A percentile compares a stretch with the other conserved stretches of the same genome.
Conservation (phyloP, 1,140 invertebrate genomes). For the Drosophila sproati region DNA sequence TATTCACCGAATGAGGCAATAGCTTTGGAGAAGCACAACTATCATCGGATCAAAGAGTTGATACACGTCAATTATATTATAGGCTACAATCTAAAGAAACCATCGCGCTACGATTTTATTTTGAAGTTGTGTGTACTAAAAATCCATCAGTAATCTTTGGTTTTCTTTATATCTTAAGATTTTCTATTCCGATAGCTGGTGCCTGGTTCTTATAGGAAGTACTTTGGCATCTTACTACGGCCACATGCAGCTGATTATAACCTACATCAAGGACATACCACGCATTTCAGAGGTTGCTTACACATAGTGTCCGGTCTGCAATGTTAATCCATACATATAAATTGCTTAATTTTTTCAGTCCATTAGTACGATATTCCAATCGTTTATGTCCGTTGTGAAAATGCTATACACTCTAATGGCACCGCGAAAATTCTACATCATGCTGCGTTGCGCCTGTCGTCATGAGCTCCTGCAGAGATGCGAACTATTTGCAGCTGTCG, state of each 20-base stretch:
- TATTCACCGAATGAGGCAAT: constrained; percentile 49
- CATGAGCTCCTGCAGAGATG: constrained; percentile 64
- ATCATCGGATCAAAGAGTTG: constrained; percentile 65
- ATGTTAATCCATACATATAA: constrained; percentile 21
- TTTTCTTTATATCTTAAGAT: not conserved
- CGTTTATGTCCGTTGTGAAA: constrained; percentile 62
- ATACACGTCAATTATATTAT: constrained; percentile 57
- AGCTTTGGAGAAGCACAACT: constrained; percentile 53
- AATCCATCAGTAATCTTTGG: not conserved
- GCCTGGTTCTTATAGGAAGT: constrained; percentile 51
- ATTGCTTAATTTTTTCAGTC: constrained; percentile 48
- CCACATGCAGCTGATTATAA: constrained; percentile 59
- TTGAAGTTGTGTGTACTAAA: constrained; percentile 51
- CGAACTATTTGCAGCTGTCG: constrained; percentile 61
- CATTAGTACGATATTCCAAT: constrained; percentile 63
- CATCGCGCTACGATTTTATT: constrained; percentile 36
- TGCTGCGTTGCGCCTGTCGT: constrained; percentile 48
- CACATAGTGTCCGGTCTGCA: too few relatives aligned
- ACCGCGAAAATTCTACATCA: constrained; percentile 50
- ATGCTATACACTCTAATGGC: constrained; percentile 67
- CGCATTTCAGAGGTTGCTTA: constrained; percentile 23
- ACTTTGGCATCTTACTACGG: constrained; percentile 66
- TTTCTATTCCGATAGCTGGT: constrained; percentile 43
- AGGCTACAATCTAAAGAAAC: constrained; percentile 65
- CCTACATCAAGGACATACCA: constrained; percentile 60